These are phyloP conservation scores for Ophioninae sp. DNA, from an alignment of 2,888 invertebrate genomes.

Conservation along the genomic window DNA sequence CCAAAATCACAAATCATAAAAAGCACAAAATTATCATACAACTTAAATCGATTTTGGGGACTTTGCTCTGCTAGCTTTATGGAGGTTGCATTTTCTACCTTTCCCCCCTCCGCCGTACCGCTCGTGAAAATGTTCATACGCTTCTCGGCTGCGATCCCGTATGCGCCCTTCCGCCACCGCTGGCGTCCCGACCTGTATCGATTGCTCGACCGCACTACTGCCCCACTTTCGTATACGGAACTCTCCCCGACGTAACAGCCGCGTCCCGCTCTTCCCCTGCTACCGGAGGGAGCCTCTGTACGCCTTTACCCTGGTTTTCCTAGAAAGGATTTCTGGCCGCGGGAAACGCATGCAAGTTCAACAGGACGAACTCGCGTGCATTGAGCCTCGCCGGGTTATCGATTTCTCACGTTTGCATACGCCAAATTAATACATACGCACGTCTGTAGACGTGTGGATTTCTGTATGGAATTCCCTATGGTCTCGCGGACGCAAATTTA, in stretches of 20 bases:
- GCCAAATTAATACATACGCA: not conserved
- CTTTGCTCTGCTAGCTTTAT: too few relatives aligned
- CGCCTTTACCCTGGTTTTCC: slow-evolving; percentile 19
- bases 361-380: not conserved
- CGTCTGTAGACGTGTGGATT: not conserved
- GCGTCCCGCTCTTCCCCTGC: slow-evolving; percentile 46
- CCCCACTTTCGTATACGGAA: slow-evolving; percentile 78
- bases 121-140: slow-evolving; percentile 58
- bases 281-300: slow-evolving; percentile 23
- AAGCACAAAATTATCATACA: too few relatives aligned
- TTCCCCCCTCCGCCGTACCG: not conserved
- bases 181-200: slow-evolving; percentile 76
- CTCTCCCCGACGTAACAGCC: slow-evolving; percentile 45
- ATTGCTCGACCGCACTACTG: slow-evolving; percentile 79
- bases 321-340: slow-evolving; percentile 2
- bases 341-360: slow-evolving; percentile 1
- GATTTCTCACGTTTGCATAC: not conserved
- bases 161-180: slow-evolving; percentile 67
- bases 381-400: not conserved
- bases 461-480: not conserved
- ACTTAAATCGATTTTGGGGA: too few relatives aligned
- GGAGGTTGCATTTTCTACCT: not conserved
- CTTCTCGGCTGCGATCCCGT: slow-evolving; percentile 55
- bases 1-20: too few relatives aligned
- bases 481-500: not conserved